Conservation (phyloP, 2,113 vertebrate species). For the Pelvicachromis taeniatus region DNA sequence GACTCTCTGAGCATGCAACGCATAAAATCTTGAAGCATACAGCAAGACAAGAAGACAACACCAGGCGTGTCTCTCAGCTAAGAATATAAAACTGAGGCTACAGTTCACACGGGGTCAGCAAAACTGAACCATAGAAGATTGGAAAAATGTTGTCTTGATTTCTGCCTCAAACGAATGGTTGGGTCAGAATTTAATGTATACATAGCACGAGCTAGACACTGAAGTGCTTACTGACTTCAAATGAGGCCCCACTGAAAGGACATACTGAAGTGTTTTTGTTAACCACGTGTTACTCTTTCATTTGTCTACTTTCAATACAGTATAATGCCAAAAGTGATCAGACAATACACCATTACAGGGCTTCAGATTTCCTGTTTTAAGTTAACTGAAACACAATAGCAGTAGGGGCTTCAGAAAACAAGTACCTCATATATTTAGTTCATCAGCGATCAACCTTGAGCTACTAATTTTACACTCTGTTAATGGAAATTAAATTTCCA, state of each 20-base stretch:
- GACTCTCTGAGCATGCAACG: not conserved
- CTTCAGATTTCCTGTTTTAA: not conserved
- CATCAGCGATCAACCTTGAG: not conserved
- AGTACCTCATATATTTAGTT: not conserved
- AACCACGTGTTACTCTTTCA: not conserved
- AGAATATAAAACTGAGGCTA: not conserved
- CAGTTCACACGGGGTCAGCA: not conserved
- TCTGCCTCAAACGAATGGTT: not conserved
- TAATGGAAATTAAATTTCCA: conserved; percentile 7
- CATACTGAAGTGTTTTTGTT: not conserved
- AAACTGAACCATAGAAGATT: not conserved
- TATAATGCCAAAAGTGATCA: not conserved
- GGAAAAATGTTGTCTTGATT: not conserved
- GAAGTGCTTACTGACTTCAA: not conserved
- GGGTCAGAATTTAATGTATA: not conserved
- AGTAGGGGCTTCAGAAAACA: not conserved
- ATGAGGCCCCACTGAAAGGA: not conserved
- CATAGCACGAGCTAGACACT: not conserved
- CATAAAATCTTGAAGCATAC: not conserved
- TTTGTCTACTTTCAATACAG: not conserved
- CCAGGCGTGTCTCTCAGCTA: not conserved
- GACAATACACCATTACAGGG: not conserved
- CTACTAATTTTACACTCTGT: not conserved
- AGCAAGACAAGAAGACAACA: not conserved
- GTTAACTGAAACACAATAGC: not conserved